Evolutionary conservation across 1,140 invertebrate species (phyloP).

Genomic region (Papilio helenus): DNA sequence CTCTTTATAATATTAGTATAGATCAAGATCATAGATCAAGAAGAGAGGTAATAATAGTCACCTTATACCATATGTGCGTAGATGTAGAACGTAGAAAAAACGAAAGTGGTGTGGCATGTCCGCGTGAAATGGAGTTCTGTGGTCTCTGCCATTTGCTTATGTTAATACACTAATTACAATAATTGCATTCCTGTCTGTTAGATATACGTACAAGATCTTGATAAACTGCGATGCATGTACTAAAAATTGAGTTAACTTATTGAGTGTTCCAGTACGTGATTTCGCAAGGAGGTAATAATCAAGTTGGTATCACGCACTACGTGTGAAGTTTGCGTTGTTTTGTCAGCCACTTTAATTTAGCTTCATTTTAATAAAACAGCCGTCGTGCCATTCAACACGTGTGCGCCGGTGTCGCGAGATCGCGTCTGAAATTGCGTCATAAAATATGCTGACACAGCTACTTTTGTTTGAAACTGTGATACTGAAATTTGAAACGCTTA

Average conservation of each 20-base stretch:
- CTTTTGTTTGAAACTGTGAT: conserved; percentile 32
- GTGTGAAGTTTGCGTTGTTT: conserved; percentile 36
- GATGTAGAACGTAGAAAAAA: no score
- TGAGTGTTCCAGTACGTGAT: conserved; percentile 26
- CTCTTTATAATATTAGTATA: no score
- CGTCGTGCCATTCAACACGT: conserved; percentile 51
- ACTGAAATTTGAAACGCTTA: conserved; percentile 25
- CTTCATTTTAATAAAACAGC: conserved; percentile 56
- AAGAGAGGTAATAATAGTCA: no score
- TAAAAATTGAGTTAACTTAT: background rate
- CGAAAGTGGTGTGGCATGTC: no score
- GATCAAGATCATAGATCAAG: no score
- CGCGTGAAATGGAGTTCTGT: no score
- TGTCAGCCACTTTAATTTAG: conserved; percentile 42
- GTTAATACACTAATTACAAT: no score
- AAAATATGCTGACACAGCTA: conserved; percentile 52
- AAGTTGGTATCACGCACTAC: conserved; percentile 13
- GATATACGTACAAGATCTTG: no score
- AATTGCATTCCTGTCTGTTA: no score
- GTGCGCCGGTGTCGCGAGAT: conserved; percentile 44
- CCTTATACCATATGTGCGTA: no score
- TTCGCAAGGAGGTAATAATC: conserved; percentile 9
- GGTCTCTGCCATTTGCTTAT: no score
- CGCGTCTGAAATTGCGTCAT: conserved; percentile 55
- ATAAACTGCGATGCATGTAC: background rate